Evolutionary conservation across 23 tunicate genomes (phyloP), one percentile per base, ranked within the genome.

Genomic region (Trididemnum clinides): DNA sequence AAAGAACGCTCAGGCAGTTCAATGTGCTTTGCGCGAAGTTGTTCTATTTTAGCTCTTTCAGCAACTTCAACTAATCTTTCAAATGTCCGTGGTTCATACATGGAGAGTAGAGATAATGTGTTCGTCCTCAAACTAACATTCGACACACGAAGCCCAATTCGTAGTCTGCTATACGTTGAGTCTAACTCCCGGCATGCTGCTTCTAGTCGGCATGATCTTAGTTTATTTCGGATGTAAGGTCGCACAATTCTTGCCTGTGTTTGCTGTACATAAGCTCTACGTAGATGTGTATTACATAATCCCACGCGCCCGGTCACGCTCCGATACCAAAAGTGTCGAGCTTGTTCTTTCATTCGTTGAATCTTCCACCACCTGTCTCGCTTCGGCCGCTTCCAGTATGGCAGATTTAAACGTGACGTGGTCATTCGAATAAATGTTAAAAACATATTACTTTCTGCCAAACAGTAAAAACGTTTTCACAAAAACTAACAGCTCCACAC

Each of bases 11-110:
- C 90, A 64, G 98, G 94, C 29, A 89, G 28, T 63, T 66, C 25
- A 21, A 69, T 73, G 58, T 89, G 88, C 23, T 44, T 34, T 34
- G 70, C 51, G 0, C 37, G 33, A 34, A 74, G 1, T 12, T 66
- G 64, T 75, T 94, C 98, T 59, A 94, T 94, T 0, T 30, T n/a
- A 5, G 95, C 63, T 28, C 98, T 77, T 65, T 94, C 81, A 12
- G 98, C 82, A 0, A 89, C 37, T 66, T 94, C 98, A 30, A 84
- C 79, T 7, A 94, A 51, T 20, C 76, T 37, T 76, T 94, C 78
- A 65, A 94, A 94, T 65, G 98, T 89, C 12, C 90, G 51, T 34
- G 98, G 98, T 65, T 94, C 98, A 77, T 94, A 94, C 19, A 89
- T 89, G 19, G 98, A 50, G 65, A 94, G 27, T 33, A 69, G 59